phyloP scores from a whole-genome alignment of 2,888 invertebrate species.

The Drepana falcataria region DNA sequence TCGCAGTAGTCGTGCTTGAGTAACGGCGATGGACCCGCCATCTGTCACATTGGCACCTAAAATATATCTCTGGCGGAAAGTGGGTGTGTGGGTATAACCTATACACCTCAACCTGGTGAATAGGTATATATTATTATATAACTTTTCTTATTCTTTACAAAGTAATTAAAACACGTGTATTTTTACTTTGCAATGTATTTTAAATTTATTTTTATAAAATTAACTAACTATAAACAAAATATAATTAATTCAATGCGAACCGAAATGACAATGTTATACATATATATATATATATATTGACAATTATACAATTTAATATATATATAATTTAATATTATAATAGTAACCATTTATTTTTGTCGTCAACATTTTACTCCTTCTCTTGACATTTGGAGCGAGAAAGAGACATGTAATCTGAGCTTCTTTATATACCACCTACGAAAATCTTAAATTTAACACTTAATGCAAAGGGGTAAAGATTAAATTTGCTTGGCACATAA shows the following conservation, averaged over 20 bases:
- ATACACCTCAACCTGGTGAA: too few species aligned
- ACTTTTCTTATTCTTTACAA: too few species aligned
- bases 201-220: conserved; percentile 53
- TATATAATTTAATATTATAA: conserved; percentile 15
- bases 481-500: conserved; percentile 58
- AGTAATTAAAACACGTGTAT: conserved; percentile 27
- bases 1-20: too few species aligned
- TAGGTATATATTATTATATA: not conserved
- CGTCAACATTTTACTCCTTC: conserved; percentile 6
- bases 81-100: too few species aligned
- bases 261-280: conserved; percentile 21
- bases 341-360: conserved; percentile 5
- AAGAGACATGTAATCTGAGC: conserved; percentile 4
- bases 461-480: conserved; percentile 23
- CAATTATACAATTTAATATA: conserved; percentile 12
- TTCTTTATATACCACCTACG: conserved; percentile 3
- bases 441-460: conserved; percentile 14
- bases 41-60: too few species aligned
- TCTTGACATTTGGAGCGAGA: not conserved
- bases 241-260: conserved; percentile 44
- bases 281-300: conserved; percentile 20
- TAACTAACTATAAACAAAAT: conserved; percentile 56
- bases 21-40: too few species aligned
- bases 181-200: conserved; percentile 47
- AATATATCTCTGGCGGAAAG: too few species aligned